These are phyloP conservation scores for Haliaeetus leucogaster DNA, from an alignment of 2,113 vertebrate species.

Conservation along the genomic window DNA sequence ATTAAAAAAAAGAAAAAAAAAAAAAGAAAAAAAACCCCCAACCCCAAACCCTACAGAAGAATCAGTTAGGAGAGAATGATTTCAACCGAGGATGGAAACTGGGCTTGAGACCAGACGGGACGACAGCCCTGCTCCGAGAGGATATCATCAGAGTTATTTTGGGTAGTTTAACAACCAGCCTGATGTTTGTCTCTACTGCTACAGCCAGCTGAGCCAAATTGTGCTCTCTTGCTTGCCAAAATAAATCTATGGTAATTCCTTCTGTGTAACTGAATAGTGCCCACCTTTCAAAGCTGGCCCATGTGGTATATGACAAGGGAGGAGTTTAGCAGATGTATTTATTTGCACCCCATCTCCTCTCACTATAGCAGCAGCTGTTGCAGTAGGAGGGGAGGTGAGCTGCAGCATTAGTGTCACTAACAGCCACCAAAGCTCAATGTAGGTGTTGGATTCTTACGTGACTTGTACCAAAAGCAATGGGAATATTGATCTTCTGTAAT, in stretches of 20 bases:
- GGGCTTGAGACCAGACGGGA: background rate
- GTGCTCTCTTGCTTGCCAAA: background rate
- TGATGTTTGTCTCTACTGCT: background rate
- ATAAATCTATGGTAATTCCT: background rate
- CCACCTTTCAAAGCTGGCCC: background rate
- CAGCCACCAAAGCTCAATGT: background rate
- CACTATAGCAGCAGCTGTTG: accelerated
- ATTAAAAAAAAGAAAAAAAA: background rate
- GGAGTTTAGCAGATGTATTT: background rate
- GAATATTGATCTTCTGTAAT: slow-evolving; percentile 10
- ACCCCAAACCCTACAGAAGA: background rate
- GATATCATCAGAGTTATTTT: background rate
- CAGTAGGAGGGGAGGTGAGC: background rate
- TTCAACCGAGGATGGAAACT: background rate
- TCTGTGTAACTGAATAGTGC: background rate
- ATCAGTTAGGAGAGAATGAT: background rate
- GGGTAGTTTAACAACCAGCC: background rate
- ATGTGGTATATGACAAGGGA: background rate
- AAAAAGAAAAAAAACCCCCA: accelerated
- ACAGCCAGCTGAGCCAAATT: background rate
- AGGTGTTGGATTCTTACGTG: background rate
- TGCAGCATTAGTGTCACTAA: background rate
- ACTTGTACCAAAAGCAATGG: background rate
- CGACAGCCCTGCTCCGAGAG: background rate
- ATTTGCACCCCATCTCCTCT: background rate